Percentiles rank a stretch among this genome's conserved stretches.
phyloP scores from a whole-genome alignment of 2,113 vertebrate genomes.

The Sterna hirundo region DNA sequence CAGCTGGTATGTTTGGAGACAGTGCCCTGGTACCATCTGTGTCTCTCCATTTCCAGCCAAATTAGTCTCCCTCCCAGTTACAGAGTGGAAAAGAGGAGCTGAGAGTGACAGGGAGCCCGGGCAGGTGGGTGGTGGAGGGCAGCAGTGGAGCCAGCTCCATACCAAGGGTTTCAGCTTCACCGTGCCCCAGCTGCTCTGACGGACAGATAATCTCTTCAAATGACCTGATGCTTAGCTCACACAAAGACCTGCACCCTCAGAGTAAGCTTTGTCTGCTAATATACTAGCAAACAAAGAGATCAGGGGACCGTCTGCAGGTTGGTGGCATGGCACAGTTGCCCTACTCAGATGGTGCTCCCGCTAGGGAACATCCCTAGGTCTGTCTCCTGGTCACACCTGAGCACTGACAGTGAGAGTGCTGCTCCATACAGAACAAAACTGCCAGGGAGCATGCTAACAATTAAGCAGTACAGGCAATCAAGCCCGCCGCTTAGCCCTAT shows the following conservation, averaged over 20 bases:
- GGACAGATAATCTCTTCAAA: neutral
- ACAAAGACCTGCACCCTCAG: neutral
- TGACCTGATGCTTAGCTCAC: neutral
- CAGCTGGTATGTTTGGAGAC: constrained; percentile 37
- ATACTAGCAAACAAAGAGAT: neutral
- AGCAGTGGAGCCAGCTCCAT: neutral
- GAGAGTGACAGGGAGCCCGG: neutral
- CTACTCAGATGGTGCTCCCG: neutral
- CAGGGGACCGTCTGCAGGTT: fast-evolving
- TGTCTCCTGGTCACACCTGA: neutral
- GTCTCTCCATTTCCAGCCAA: constrained; percentile 13
- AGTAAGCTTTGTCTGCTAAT: neutral
- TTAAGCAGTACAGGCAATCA: neutral
- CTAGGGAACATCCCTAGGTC: neutral
- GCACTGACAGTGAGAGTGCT: neutral
- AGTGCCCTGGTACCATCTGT: constrained; percentile 14
- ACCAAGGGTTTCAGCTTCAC: neutral
- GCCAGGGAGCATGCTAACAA: neutral
- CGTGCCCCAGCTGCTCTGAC: neutral
- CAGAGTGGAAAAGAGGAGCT: neutral
- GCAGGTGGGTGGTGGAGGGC: neutral
- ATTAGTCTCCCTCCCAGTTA: neutral
- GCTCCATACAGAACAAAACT: neutral
- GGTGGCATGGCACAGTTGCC: fast-evolving
- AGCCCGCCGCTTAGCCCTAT: neutral